A percentile compares a stretch with the other conserved stretches of the same genome.
Evolutionary conservation across 2,797 vertebrate species (phyloP).

Genomic region (Anolis apletophallus): DNA sequence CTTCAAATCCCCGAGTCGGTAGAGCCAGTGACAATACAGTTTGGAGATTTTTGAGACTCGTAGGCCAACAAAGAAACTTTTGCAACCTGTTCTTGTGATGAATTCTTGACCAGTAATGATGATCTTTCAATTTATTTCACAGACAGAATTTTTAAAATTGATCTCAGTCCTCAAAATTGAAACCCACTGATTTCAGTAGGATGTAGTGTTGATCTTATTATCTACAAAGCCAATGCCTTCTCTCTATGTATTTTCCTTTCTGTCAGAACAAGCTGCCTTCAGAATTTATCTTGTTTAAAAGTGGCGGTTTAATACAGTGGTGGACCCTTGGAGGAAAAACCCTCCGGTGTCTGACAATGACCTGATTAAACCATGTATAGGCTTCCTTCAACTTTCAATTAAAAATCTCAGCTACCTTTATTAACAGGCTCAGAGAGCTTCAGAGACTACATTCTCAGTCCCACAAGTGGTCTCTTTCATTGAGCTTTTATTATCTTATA

Average conservation of each 20-base stretch:
- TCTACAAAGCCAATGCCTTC: conserved; percentile 20
- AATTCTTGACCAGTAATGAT: background rate
- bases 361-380: conserved; percentile 45
- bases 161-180: background rate
- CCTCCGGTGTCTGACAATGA: conserved; percentile 27
- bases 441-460: conserved; percentile 37
- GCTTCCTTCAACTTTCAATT: conserved; percentile 42
- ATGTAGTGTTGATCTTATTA: background rate
- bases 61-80: no score
- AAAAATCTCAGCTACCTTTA: conserved; percentile 48
- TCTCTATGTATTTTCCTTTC: background rate
- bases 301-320: conserved; percentile 38
- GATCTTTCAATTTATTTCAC: background rate
- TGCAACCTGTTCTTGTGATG: no score
- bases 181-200: background rate
- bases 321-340: background rate
- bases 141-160: background rate
- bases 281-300: conserved; percentile 35
- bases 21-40: no score
- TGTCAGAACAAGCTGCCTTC: conserved; percentile 23
- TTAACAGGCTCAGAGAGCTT: conserved; percentile 40
- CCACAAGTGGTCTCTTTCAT: conserved; percentile 31
- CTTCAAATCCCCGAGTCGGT: no score
- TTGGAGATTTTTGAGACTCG: no score
- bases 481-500: fast-evolving